Evolutionary conservation across 2,797 vertebrate species (phyloP).

Genomic region (Pangasius larnaudii): DNA sequence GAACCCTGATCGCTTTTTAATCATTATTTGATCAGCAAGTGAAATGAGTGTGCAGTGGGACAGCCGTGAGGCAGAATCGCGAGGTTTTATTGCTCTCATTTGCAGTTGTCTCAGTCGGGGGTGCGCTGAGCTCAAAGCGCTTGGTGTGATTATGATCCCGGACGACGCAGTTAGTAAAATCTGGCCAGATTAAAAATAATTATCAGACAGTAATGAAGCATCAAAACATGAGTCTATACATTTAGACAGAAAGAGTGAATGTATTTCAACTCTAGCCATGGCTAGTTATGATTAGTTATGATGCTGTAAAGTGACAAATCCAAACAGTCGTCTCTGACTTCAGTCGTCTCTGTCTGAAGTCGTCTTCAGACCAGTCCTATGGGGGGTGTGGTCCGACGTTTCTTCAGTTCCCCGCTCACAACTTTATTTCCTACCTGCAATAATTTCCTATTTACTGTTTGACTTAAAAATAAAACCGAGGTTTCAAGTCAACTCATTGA

Average conservation of each 20-base stretch:
- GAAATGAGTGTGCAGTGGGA: conserved; percentile 32
- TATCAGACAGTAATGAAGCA: background rate
- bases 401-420: background rate
- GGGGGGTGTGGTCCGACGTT: background rate
- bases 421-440: no score
- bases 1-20: conserved; percentile 64
- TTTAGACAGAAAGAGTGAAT: background rate
- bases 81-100: background rate
- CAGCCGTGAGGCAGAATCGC: conserved; percentile 50
- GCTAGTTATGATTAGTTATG: background rate
- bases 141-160: background rate
- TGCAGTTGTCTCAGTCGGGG: background rate
- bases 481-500: background rate
- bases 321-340: background rate
- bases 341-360: no score
- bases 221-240: background rate
- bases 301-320: background rate
- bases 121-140: background rate
- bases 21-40: conserved; percentile 51
- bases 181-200: background rate
- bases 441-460: background rate
- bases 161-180: background rate
- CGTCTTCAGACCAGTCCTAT: background rate
- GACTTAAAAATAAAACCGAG: background rate
- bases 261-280: background rate